Conservation (phyloP, 1,140 invertebrate species). For the Drosophila parvula region DNA sequence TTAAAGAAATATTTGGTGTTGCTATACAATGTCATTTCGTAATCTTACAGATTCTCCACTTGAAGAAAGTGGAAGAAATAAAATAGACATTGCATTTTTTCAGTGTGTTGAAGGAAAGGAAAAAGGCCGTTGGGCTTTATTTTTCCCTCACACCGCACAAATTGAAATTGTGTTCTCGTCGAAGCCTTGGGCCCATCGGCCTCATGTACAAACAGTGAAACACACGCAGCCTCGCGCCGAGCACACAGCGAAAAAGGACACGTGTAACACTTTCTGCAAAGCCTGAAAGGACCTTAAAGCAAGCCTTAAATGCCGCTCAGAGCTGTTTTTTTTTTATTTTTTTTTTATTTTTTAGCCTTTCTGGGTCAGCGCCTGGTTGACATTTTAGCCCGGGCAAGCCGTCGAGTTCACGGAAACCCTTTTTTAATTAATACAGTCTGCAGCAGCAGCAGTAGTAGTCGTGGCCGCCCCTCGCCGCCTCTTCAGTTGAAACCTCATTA, state of each 20-base stretch:
- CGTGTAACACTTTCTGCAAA: constrained; percentile 55
- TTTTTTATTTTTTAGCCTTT: constrained; percentile 23
- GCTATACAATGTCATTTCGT: too few relatives aligned
- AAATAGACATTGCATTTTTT: constrained; percentile 6
- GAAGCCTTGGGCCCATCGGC: constrained; percentile 49
- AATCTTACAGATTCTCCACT: background rate
- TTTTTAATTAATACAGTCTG: constrained; percentile 77
- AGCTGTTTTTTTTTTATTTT: constrained; percentile 35
- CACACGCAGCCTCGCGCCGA: constrained; percentile 3
- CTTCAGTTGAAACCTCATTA: constrained; percentile 67
- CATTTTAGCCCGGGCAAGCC: constrained; percentile 44
- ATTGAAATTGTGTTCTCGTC: constrained; percentile 69
- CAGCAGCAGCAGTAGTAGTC: constrained; percentile 5
- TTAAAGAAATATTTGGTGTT: too few relatives aligned
- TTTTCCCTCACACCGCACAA: constrained; percentile 50
- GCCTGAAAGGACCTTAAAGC: constrained; percentile 56
- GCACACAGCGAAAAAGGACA: constrained; percentile 49
- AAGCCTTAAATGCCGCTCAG: constrained; percentile 45
- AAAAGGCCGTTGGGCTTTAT: constrained; percentile 28
- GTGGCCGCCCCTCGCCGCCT: constrained; percentile 8
- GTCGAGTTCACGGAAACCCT: constrained; percentile 65
- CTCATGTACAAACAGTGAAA: constrained; percentile 24
- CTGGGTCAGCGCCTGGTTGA: constrained; percentile 67
- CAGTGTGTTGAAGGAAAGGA: constrained; percentile 19
- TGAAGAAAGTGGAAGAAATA: background rate